A percentile compares a stretch with the other conserved stretches of the same genome.
Conservation (phyloP, 2,113 vertebrate genomes). For the Propithecus coquereli region DNA sequence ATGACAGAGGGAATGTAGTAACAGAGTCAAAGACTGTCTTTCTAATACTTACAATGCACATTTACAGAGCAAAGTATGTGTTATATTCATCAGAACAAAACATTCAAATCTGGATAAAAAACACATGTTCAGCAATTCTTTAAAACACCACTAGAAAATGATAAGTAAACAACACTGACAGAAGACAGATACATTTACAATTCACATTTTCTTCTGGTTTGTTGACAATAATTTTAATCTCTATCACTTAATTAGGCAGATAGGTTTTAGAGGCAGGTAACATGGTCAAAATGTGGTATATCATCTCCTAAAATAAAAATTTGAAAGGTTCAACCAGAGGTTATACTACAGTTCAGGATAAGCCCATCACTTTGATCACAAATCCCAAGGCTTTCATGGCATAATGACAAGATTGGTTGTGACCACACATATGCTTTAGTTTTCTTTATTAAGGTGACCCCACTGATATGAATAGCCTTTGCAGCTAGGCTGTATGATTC, state of each 20-base stretch:
- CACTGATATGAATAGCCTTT: conserved; percentile 55
- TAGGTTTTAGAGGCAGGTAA: conserved; percentile 58
- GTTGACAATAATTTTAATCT: conserved; percentile 65
- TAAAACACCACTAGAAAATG: conserved; percentile 62
- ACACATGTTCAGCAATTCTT: conserved; percentile 59
- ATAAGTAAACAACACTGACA: conserved; percentile 67
- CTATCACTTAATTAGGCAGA: conserved; percentile 60
- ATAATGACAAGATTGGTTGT: conserved; percentile 78
- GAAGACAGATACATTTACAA: conserved; percentile 62
- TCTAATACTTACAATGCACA: conserved; percentile 55
- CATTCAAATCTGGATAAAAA: conserved; percentile 73
- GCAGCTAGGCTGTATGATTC: conserved; percentile 24
- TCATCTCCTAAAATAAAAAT: conserved; percentile 75
- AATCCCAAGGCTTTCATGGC: conserved; percentile 66
- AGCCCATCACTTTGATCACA: conserved; percentile 76
- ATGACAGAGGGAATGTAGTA: conserved; percentile 60
- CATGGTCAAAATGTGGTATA: conserved; percentile 64
- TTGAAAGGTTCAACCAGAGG: conserved; percentile 77
- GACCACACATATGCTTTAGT: conserved; percentile 80
- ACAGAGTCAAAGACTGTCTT: conserved; percentile 56
- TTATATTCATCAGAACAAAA: conserved; percentile 61
- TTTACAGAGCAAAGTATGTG: conserved; percentile 62
- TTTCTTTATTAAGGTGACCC: conserved; percentile 67
- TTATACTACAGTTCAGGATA: conserved; percentile 67
- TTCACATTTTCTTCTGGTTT: conserved; percentile 52